These are phyloP conservation scores for Helleia helle DNA, from an alignment of 2,888 invertebrate species.

Conservation along the genomic window DNA sequence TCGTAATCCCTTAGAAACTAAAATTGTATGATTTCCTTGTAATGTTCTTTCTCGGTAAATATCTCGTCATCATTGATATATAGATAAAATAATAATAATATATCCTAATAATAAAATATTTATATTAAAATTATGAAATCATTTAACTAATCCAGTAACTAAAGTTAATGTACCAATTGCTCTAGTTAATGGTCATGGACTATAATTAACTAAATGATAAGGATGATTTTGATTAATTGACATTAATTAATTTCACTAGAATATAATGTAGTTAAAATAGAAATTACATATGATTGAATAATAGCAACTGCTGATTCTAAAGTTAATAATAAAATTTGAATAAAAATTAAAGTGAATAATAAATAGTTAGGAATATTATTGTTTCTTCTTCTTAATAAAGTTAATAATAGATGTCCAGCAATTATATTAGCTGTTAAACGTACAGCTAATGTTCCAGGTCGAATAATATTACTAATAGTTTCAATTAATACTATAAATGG, in stretches of 20 bases:
- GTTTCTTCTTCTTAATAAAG: constrained; percentile 64
- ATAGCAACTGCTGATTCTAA: constrained; percentile 76
- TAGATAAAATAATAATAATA: constrained; percentile 57
- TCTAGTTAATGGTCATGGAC: constrained; percentile 77
- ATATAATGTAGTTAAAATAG: constrained; percentile 77
- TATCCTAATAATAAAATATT: constrained; percentile 68
- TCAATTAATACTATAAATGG: constrained; percentile 84
- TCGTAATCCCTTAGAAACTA: constrained; percentile 74
- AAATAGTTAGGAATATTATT: constrained; percentile 31
- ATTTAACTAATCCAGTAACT: constrained; percentile 74
- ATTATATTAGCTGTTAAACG: constrained; percentile 85
- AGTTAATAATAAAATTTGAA: constrained; percentile 67
- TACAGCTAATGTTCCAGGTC: constrained; percentile 79
- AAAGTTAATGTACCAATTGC: constrained; percentile 73
- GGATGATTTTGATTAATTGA: constrained; percentile 72
- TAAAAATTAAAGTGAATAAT: constrained; percentile 44
- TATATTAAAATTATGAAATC: constrained; percentile 73
- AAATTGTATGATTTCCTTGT: constrained; percentile 77
- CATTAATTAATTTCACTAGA: constrained; percentile 78
- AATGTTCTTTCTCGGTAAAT: constrained; percentile 77
- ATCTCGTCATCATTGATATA: constrained; percentile 82
- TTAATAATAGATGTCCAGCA: constrained; percentile 82
- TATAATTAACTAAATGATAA: constrained; percentile 78
- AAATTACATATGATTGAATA: constrained; percentile 80
- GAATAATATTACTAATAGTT: constrained; percentile 82